Base-by-base conservation (phyloP, 1,140 invertebrate genomes). In the Anthonomus grandis region DNA sequence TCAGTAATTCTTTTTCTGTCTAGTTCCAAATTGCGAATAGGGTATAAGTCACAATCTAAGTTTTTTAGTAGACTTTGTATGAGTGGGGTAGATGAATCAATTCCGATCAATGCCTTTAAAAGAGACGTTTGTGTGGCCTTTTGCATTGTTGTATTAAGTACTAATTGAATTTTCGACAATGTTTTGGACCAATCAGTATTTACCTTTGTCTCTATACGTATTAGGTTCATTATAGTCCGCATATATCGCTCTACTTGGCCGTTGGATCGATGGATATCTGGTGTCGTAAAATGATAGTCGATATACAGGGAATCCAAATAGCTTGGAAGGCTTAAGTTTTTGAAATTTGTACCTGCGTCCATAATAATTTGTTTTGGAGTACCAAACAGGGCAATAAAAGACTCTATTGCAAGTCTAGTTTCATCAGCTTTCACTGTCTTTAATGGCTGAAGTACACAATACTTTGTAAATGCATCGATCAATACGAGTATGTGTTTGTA, bases 241-340 rank as follows among this genome's bases (percentile, higher is more conserved):
- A 73, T 65, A 42, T 71, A 69, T 15, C 73, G 52, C 45, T 74
- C 70, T 0, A 67, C 64, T 51, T 74, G 70, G 2, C 72, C 69
- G 36, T 57, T 57, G 22, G 46, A 31, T n/a, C 54, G 46, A 27
- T 21, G 21, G 18, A 18, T 12, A 36, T 27, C 46, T 4, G 22
- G 23, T 5, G 46, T 36, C 5, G 31, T 49, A 12, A 34, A 5
- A 49, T 49, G 25, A 9, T 37, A 4, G 23, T 49, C 31, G 18
- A 49, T 34, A 39, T 18, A 5, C 12, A 27, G 17, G 18, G 8
- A 13, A 37, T 49, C 24, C 4, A 12, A 4, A 49, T 8, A 49
- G n/a, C 4, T 24, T 18, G 10, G 15, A 23, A 52, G 44, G 4
- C 13, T 21, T 36, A 31, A 24, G 9, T 15, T n/a, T 12, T 47